These are phyloP conservation scores for Cynopterus sphinx DNA, from an alignment of 2,797 vertebrate genomes.

Conservation along the genomic window DNA sequence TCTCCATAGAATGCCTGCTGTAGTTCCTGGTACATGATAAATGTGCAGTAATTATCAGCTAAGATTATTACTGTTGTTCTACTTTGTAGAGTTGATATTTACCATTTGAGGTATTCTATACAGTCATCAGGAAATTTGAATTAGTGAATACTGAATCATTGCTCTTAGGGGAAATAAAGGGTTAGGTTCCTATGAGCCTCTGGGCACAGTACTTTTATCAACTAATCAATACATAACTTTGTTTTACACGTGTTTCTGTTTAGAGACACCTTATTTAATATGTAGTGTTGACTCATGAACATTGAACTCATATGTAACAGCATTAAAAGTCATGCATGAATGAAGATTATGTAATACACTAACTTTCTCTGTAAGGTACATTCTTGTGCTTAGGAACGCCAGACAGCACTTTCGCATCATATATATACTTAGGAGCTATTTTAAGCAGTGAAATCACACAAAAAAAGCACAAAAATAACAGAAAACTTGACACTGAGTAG, in stretches of 20 bases:
- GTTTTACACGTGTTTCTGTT: constrained; percentile 15
- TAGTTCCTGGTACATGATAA: background rate
- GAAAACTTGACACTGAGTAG: background rate
- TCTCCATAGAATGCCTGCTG: background rate
- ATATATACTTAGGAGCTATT: background rate
- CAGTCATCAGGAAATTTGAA: background rate
- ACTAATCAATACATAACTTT: background rate
- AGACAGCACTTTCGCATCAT: background rate
- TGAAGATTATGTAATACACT: background rate
- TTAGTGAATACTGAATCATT: background rate
- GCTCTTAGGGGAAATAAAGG: background rate
- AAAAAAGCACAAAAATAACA: background rate
- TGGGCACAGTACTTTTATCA: background rate
- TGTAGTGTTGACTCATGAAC: background rate
- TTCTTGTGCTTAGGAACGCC: background rate
- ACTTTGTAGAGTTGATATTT: background rate
- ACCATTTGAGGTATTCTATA: background rate
- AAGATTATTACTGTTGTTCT: constrained; percentile 9
- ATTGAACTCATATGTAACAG: background rate
- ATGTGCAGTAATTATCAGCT: background rate
- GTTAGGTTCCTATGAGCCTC: background rate
- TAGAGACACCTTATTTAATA: background rate
- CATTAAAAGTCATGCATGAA: background rate
- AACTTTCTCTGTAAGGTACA: background rate
- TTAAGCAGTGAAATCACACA: background rate